Evolutionary conservation across 2,888 invertebrate genomes (phyloP).

Genomic region (Prostheceraeus crozeri): DNA sequence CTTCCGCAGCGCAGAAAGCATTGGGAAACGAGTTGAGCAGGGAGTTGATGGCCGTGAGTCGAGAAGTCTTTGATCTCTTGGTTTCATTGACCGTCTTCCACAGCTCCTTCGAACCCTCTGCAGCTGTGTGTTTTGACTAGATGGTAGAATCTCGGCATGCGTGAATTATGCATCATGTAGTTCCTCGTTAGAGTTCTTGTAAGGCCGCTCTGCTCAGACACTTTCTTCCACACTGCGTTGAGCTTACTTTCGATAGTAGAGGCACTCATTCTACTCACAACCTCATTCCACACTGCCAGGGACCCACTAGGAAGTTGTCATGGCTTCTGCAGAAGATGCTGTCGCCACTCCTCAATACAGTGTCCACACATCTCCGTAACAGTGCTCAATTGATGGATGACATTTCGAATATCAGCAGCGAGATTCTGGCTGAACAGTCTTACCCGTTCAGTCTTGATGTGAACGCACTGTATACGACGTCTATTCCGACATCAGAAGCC

Average conservation of each 20-base stretch:
- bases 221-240: constrained; percentile 23
- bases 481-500: constrained; percentile 11
- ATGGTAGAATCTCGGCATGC: constrained; percentile 25
- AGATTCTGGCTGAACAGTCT: not conserved
- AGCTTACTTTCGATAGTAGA: constrained; percentile 13
- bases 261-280: constrained; percentile 1
- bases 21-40: too few species aligned
- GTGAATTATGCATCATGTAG: constrained; percentile 11
- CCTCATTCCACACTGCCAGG: too few species aligned
- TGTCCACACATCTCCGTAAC: constrained; percentile 19
- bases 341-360: constrained; percentile 11
- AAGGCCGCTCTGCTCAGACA: not conserved
- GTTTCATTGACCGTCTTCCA: too few species aligned
- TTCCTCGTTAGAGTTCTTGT: constrained; percentile 10
- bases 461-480: constrained; percentile 15
- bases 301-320: constrained; percentile 15
- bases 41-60: too few species aligned
- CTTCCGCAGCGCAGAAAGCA: too few species aligned
- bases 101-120: too few species aligned
- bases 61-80: too few species aligned
- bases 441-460: constrained; percentile 18
- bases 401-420: not conserved
- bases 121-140: constrained; percentile 16
- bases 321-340: constrained; percentile 9
- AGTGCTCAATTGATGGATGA: constrained; percentile 8